Evolutionary conservation across 2,888 invertebrate genomes (phyloP).

Genomic region (Stegana nigrithorax): DNA sequence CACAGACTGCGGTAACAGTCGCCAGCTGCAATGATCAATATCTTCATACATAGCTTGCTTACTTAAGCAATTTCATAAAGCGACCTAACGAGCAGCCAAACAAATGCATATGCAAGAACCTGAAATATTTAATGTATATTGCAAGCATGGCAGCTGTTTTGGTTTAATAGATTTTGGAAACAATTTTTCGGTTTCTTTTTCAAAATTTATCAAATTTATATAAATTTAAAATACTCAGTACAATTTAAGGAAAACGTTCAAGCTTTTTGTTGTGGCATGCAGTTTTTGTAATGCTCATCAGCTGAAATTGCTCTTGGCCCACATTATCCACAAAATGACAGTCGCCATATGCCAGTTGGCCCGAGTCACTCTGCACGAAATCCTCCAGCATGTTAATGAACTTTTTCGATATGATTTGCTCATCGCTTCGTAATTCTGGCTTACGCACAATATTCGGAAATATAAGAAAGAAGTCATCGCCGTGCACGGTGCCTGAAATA

Average conservation of each 20-base stretch:
- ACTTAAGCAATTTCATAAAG: no score
- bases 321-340: slow-evolving; percentile 39
- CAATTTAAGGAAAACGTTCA: slow-evolving; percentile 17
- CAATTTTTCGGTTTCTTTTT: neutral
- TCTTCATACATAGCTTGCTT: no score
- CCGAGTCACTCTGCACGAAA: slow-evolving; percentile 26
- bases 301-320: slow-evolving; percentile 26
- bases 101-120: no score
- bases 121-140: no score
- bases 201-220: neutral
- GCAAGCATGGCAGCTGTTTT: no score
- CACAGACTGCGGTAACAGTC: no score
- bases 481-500: slow-evolving; percentile 42
- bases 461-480: slow-evolving; percentile 45
- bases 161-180: no score
- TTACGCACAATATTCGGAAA: slow-evolving; percentile 22
- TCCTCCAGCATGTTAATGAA: slow-evolving; percentile 45
- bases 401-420: slow-evolving; percentile 33
- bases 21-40: no score
- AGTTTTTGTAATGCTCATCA: slow-evolving; percentile 34
- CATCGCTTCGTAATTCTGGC: slow-evolving; percentile 18
- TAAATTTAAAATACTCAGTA: slow-evolving; percentile 1
- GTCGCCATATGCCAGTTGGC: slow-evolving; percentile 31
- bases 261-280: slow-evolving; percentile 31
- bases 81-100: no score